Base-by-base conservation (phyloP, 1,140 invertebrate genomes). In the Drosophila kurseongensis region DNA sequence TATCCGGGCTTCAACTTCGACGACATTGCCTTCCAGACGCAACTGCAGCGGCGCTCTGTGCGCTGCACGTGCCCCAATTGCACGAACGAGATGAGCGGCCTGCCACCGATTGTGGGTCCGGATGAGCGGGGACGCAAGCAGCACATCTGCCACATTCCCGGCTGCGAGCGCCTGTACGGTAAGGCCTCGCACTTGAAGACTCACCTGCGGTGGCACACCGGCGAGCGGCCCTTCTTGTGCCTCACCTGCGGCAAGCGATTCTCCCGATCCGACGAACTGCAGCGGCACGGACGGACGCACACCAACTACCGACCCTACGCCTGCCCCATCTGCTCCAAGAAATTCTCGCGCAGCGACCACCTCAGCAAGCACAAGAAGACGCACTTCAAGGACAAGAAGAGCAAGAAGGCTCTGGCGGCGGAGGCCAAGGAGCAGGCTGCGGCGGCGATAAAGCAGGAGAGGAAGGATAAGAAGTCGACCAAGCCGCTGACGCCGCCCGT, bases 101-200 rank as follows among this genome's bases (percentile, higher is more conserved):
- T 93, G 80, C 94, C 82, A 6, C 93, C 91, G 41, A 95, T 94
- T 84, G 95, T 94, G 41, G 92, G 92, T 1, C 93, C 94, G 1
- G 94, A 94, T 67, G 94, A 94, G 61, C 93, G 93, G 6, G 93
- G 94, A 1, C 96, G 96, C 80, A 94, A 95, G 60, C 95, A 97
- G 75, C 98, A 99, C 92, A 95, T 97, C 13, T 99, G 98, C 92
- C 97, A 98, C 92, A 95, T 98, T 29, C 95, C 96, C 5, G 97
- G 97, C n/a, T 99, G 98, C 92, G 95, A 95, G 59, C 98, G 98
- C 92, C 95, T 97, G 9, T 98, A 98, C 86, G 97, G 97, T 0
- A 98, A 98, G 91, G 98, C 97, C 0, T 98, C 97, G 0, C 97
- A 98, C 91, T 91, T 98, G 16, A 96, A 98, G 84, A 97, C 97